Evolutionary conservation across 2,113 vertebrate species (phyloP), one percentile per base, ranked within the genome.

Genomic region (Dicentrarchus labrax): DNA sequence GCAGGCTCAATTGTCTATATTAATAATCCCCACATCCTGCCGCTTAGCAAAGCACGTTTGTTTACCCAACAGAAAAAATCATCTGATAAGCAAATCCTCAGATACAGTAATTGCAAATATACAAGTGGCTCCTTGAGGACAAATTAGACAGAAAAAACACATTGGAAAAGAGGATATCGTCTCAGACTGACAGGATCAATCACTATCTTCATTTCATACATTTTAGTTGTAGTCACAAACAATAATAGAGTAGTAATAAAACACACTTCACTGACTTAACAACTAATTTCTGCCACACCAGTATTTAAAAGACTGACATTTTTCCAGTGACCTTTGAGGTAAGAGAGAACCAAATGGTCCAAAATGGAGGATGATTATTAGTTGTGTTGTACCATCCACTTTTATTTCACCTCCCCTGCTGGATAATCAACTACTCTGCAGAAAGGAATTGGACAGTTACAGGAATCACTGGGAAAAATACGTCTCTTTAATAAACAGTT

Each of bases 21-120:
- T 36, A 39, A 75, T 88, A 68, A 76, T 84, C 56, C 64, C 24
- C 47, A 70, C 72, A 38, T 91, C 64, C 86, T 87, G 80, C 6
- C 38, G 38, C 47, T 62, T 1, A 21, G 54, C 50, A 54, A 65
- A 76, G 13, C 47, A 65, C 8, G 21, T 16, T 22, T 48, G 71
- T 90, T 88, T 72, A 24, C 68, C 47, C 39, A 76, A 51, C 17
- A 48, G 6, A 51, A 38, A 38, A 73, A 76, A 65, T 80, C 30
- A 30, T 53, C 69, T 11, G 66, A 76, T 48, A 15, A n/a, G 41
- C 75, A 72, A 74, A 82, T 78, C 30, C 65, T 51, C 22, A 30
- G 15, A 30, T 38, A 15, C 4, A 22, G 53, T 41, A 19, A 43
- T 24, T 56, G 64, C 19, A 61, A 47, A 65, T 50, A 19, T 10